Percentiles rank a stretch among this genome's conserved stretches.
phyloP scores from a whole-genome alignment of 2,797 vertebrate species.

The Eospalax fontanierii region DNA sequence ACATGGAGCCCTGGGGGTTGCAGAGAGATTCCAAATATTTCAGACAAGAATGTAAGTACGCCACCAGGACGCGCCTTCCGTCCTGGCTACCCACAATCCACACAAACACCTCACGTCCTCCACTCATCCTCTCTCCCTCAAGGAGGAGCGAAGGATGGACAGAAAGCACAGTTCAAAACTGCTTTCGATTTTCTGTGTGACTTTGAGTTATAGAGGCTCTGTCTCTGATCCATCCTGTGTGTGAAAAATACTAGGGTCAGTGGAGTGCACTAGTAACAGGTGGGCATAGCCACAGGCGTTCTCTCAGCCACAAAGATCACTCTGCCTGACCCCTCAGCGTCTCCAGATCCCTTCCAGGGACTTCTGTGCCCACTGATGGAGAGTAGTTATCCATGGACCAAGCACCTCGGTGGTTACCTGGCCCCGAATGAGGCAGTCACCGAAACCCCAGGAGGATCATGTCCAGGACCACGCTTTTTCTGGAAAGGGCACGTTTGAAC shows the following conservation, averaged over 20 bases:
- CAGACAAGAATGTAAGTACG: neutral
- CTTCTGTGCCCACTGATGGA: fast-evolving
- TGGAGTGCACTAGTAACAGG: neutral
- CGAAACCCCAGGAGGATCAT: neutral
- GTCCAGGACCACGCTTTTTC: neutral
- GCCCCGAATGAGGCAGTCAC: neutral
- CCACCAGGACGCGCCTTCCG: neutral
- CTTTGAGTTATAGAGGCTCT: neutral
- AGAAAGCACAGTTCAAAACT: neutral
- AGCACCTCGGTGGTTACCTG: fast-evolving
- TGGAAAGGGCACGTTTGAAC: neutral
- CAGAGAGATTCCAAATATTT: neutral
- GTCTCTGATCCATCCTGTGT: neutral
- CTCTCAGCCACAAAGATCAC: neutral
- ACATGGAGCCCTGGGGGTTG: neutral
- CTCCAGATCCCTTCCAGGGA: neutral
- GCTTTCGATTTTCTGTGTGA: neutral
- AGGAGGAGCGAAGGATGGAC: neutral
- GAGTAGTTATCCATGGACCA: neutral
- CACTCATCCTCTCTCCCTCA: neutral
- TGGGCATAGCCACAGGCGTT: neutral
- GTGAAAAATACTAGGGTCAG: neutral
- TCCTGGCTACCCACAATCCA: neutral
- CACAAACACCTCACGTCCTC: too few species aligned
- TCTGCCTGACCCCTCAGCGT: fast-evolving